Percentiles rank a stretch among this genome's conserved stretches.
Evolutionary conservation across 2,113 vertebrate genomes (phyloP).

Genomic region (Cepphus grylle): DNA sequence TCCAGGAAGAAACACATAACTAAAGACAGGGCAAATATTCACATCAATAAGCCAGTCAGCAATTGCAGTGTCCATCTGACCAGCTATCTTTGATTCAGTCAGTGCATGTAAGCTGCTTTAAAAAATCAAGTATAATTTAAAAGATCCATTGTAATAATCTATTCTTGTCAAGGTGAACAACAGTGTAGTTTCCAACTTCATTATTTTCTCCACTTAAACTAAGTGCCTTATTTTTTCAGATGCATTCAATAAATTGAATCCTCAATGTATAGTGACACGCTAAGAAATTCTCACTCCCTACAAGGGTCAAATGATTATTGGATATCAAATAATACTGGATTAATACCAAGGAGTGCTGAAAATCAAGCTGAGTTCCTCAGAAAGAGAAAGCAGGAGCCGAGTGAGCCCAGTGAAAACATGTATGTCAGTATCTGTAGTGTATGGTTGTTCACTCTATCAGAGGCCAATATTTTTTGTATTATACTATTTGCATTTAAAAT

Average conservation of each 20-base stretch:
- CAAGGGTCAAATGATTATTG: background rate
- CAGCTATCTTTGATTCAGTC: background rate
- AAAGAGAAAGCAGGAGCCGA: background rate
- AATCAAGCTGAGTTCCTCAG: background rate
- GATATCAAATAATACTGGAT: background rate
- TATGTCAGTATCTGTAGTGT: background rate
- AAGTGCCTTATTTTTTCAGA: background rate
- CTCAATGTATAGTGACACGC: background rate
- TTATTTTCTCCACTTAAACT: background rate
- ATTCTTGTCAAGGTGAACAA: background rate
- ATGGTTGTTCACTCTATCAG: background rate
- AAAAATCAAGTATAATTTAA: constrained; percentile 5
- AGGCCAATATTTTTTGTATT: background rate
- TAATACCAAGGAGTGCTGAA: background rate
- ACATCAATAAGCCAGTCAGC: background rate
- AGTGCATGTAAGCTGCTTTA: background rate
- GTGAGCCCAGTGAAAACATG: background rate
- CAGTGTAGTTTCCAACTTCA: background rate
- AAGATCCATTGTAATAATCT: background rate
- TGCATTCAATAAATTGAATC: background rate
- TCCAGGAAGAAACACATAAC: background rate
- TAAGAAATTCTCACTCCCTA: background rate
- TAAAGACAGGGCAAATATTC: background rate
- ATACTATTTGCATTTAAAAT: background rate
- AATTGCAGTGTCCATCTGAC: background rate